Conservation (phyloP, 2,797 vertebrate species). For the Oreochromis grahami region DNA sequence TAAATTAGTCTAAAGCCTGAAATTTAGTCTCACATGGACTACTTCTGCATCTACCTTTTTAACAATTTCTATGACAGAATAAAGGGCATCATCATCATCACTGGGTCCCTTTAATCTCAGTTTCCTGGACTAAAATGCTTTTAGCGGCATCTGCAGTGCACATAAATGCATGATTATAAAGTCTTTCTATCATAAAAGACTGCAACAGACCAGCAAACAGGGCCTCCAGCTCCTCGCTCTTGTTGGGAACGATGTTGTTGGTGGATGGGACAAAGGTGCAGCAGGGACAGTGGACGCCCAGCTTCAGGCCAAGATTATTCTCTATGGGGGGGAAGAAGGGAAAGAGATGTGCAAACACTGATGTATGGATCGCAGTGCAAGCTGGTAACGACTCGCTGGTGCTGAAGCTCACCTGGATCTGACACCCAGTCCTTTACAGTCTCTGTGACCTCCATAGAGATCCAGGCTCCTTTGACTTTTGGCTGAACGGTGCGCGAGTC, state of each 20-base stretch:
- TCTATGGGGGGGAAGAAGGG: constrained; percentile 48
- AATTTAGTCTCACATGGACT: neutral
- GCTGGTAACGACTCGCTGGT: neutral
- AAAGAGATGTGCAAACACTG: neutral
- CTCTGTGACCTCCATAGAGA: constrained; percentile 81
- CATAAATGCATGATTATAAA: neutral
- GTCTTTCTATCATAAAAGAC: neutral
- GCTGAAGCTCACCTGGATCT: constrained; percentile 68
- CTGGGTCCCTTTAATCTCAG: neutral
- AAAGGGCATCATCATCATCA: neutral
- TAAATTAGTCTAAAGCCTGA: fast-evolving
- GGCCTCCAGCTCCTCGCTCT: constrained; percentile 81
- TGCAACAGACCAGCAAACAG: constrained; percentile 77
- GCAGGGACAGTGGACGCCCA: constrained; percentile 83
- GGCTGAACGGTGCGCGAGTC: constrained; percentile 80
- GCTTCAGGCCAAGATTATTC: constrained; percentile 80
- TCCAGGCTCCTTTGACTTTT: constrained; percentile 74
- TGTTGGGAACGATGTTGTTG: constrained; percentile 82
- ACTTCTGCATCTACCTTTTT: neutral
- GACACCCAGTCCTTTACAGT: constrained; percentile 82
- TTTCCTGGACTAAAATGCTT: neutral
- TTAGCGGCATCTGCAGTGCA: neutral
- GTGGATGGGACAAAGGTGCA: constrained; percentile 82
- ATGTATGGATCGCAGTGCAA: neutral
- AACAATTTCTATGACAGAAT: neutral